Evolutionary conservation across 1,140 invertebrate genomes (phyloP).

Genomic region (Aphidius ervi): DNA sequence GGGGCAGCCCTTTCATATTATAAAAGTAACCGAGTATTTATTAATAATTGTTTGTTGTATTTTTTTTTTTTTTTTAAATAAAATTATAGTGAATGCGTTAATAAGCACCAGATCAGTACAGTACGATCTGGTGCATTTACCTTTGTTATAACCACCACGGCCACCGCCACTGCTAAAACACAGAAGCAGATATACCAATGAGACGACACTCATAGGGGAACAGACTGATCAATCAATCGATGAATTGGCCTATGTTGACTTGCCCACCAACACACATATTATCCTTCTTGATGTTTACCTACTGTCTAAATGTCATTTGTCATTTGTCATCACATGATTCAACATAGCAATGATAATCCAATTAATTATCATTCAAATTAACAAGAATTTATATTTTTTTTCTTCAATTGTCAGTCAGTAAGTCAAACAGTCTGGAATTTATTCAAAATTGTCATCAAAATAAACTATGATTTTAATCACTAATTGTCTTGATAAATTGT

Average conservation of each 20-base stretch:
- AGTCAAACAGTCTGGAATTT: no score
- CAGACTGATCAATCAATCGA: slow-evolving; percentile 64
- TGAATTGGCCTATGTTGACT: slow-evolving; percentile 56
- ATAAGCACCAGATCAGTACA: slow-evolving; percentile 60
- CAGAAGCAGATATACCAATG: slow-evolving; percentile 65
- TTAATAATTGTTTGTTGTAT: slow-evolving; percentile 27
- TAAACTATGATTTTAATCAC: no score
- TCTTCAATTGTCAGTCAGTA: no score
- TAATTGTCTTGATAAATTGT: no score
- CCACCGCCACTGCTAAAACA: slow-evolving; percentile 79
- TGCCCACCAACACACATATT: slow-evolving; percentile 51
- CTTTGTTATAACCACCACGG: slow-evolving; percentile 83
- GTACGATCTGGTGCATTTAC: slow-evolving; percentile 71
- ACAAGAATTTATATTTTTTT: no score
- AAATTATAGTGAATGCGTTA: slow-evolving; percentile 65
- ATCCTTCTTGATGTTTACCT: slow-evolving; percentile 58
- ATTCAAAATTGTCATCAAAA: no score
- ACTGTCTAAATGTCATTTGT: slow-evolving; percentile 58
- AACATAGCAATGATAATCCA: no score
- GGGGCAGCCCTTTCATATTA: slow-evolving; percentile 52
- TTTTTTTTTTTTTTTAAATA: slow-evolving; percentile 34
- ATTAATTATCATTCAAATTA: no score
- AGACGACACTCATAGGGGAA: slow-evolving; percentile 54
- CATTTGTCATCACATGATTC: slow-evolving; percentile 52
- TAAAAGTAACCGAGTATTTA: slow-evolving; percentile 50